A percentile compares a stretch with the other conserved stretches of the same genome.
Conservation (phyloP, 2,888 invertebrate genomes). For the Seladonia tumulorum region DNA sequence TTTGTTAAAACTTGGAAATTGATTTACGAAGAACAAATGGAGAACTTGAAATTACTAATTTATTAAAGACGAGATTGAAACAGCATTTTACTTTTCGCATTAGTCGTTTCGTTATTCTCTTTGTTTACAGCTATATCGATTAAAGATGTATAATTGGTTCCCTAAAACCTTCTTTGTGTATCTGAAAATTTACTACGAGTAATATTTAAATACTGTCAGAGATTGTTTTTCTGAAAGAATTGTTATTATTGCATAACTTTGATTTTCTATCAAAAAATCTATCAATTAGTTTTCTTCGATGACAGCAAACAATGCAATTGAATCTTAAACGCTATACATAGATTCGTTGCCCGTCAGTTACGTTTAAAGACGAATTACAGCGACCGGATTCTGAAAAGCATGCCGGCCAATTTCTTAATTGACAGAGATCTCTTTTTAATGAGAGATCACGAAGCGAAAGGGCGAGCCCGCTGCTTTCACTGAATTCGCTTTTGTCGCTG, state of each 20-base stretch:
- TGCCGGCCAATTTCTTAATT: slow-evolving; percentile 5
- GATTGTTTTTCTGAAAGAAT: no score
- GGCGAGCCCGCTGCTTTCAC: slow-evolving; percentile 16
- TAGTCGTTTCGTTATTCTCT: neutral
- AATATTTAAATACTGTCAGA: no score
- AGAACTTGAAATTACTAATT: neutral
- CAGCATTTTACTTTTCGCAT: neutral
- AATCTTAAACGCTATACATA: neutral
- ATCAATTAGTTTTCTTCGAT: neutral
- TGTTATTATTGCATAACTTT: no score
- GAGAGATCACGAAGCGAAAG: slow-evolving; percentile 20
- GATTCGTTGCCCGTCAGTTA: neutral
- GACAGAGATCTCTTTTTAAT: slow-evolving; percentile 12
- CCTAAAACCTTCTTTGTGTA: no score
- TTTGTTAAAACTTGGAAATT: neutral
- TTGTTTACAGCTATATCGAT: neutral
- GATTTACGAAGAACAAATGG: neutral
- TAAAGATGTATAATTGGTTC: neutral
- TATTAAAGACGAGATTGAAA: neutral
- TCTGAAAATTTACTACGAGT: no score
- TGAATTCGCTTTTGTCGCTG: slow-evolving; percentile 12
- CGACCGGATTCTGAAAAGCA: neutral
- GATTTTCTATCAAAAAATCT: no score
- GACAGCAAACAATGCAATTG: neutral
- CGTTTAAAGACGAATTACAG: neutral